Base-by-base conservation (phyloP, 23 tunicate genomes). In the Aplidium turbinatum region DNA sequence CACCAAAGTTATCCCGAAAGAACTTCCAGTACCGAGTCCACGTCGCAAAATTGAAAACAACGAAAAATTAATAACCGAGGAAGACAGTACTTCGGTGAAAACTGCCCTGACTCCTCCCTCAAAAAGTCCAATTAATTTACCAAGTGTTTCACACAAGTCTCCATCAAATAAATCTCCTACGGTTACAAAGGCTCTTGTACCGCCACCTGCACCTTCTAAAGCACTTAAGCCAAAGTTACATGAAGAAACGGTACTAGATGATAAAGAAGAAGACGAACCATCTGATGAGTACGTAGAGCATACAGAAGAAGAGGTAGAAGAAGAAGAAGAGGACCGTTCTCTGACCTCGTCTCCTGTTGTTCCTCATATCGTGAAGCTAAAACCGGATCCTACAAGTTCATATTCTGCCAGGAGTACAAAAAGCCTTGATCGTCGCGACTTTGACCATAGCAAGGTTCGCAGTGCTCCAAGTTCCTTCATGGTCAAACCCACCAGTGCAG, bases 391-490 rank as follows among this genome's bases (percentile, higher is more conserved):
- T 11, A 27, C n/a, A 7, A 53, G 21, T 7, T 7, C 16, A 7
- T 24, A 53, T 4, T 11, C 60, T 7, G 16, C 67, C 11, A 35
- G 72, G 27, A 35, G 50, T 28, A 65, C 72, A 13, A 2, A 5
- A 36, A 65, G 72, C 38, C 50, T 65, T 7, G 72, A 65, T 29
- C 48, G 72, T n/a, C 72, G 48, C 18, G 72, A 65, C 27, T 35
- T 38, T 18, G 22, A 38, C 18, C 50, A 18, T 2, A 4, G 28
- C 3, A 38, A 35, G 5, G 3, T 26, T 5, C 21, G 50, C 18
- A 23, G 50, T 26, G 50, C 50, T 38, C 20, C 48, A 13, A 9
- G 2, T 36, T 35, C 72, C 3, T 11, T 27, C 3, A 30, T 5
- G 35, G 36, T 30, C 9, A 27, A 28, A 60, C 36, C 68, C 3